phyloP scores from a whole-genome alignment of 2,113 vertebrate species.

The Piaya cayana region DNA sequence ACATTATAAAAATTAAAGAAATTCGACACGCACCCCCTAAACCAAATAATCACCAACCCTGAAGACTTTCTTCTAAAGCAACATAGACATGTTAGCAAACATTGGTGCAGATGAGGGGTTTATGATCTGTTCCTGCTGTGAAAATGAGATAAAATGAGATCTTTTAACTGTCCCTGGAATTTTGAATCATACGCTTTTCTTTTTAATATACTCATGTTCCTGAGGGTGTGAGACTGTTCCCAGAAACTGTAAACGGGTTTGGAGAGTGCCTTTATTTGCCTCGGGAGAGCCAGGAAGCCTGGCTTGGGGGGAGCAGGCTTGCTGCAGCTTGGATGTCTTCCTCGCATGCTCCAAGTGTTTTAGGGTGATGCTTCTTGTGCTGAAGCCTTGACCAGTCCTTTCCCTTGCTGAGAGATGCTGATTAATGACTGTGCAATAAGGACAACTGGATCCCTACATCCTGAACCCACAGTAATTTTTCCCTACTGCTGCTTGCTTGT shows the following conservation, averaged over 20 bases:
- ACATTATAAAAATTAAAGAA: not conserved
- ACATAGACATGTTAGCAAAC: not conserved
- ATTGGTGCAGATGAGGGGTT: not conserved
- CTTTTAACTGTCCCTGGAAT: not conserved
- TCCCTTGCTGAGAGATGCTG: not conserved
- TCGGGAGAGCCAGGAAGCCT: not conserved
- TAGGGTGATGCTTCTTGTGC: not conserved
- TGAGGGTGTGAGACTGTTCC: not conserved
- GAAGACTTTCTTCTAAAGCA: not conserved
- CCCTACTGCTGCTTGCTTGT: not conserved
- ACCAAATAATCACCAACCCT: fast-evolving
- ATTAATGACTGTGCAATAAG: not conserved
- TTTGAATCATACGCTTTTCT: not conserved
- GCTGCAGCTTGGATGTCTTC: not conserved
- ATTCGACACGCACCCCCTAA: not conserved
- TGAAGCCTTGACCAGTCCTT: not conserved
- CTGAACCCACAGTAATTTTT: not conserved
- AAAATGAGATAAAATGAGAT: not conserved
- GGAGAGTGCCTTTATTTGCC: not conserved
- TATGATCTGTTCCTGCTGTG: not conserved
- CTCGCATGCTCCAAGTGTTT: not conserved
- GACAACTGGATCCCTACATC: not conserved
- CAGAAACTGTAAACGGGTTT: not conserved
- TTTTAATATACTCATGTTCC: not conserved
- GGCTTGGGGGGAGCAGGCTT: not conserved